A percentile compares a stretch with the other conserved stretches of the same genome.
Conservation (phyloP, 2,113 vertebrate species). For the Oreocharis arfaki region DNA sequence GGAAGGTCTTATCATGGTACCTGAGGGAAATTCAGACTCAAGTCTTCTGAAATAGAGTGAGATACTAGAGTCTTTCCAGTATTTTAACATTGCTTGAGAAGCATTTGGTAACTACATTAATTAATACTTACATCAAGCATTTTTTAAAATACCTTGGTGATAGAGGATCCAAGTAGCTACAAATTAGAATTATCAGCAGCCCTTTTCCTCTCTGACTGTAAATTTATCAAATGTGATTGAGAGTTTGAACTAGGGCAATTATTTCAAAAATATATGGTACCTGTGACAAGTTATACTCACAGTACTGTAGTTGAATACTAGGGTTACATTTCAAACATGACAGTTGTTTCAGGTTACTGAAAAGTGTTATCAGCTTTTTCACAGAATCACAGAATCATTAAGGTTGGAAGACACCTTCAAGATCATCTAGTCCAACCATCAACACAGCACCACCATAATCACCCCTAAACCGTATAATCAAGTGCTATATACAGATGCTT, state of each 20-base stretch:
- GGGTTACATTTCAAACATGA: background rate
- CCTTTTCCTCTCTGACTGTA: background rate
- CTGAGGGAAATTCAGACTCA: background rate
- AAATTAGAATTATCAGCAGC: background rate
- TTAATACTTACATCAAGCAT: background rate
- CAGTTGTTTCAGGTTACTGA: background rate
- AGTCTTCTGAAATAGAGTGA: background rate
- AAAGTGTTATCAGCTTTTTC: background rate
- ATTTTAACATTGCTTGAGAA: background rate
- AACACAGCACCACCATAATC: background rate
- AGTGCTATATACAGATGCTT: background rate
- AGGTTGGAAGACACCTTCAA: background rate
- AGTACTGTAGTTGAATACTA: background rate
- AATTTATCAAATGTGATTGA: background rate
- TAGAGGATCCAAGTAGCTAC: background rate
- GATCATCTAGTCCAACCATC: background rate
- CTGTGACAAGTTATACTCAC: background rate
- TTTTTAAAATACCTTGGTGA: background rate
- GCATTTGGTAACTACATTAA: background rate
- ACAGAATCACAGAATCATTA: background rate
- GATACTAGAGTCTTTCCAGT: background rate
- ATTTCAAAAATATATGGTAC: background rate
- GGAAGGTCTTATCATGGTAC: background rate
- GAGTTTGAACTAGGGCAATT: background rate
- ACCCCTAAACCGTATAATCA: background rate